Evolutionary conservation across 2,797 vertebrate species (phyloP), one percentile per base, ranked within the genome.

Genomic region (Anisognathus igniventris): DNA sequence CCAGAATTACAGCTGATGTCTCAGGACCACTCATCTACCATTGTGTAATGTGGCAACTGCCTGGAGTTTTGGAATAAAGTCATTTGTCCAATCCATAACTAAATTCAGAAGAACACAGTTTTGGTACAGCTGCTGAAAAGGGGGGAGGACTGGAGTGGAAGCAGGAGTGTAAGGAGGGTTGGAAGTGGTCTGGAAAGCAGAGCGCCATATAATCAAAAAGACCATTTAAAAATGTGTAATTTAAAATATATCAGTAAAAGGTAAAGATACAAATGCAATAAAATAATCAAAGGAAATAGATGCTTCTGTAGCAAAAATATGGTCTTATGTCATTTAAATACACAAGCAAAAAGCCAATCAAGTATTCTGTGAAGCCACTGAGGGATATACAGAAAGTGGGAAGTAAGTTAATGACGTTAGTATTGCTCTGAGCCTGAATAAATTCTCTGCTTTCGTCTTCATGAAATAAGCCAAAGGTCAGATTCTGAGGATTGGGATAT

Each of bases 361-460:
- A 94, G 48, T 68, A 88, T 88, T 92, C 92, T 78, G 40, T 81
- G 53, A 88, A 93, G 72, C 84, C 95, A 92, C 94, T 61, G 60
- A 95, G 93, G 93, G 94, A 96, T 96, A 95, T 67, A 90, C 50
- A 88, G 77, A 95, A 95, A 94, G 93, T 96, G 82, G 90, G 90
- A 96, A 97, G 90, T 87, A 94, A 93, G 79, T 96, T 97, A 96
- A 95, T 96, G 95, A 95, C 86, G 47, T 93, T 92, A 72, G 60
- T 87, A 95, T 97, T 91, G 96, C 96, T 93, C 87, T 95, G 88
- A 96, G 96, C 96, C 84, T 97, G 96, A 96, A 97, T 97, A 97
- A 96, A 97, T 97, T 96, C 87, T 93, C 95, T 95, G 74, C 94
- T 93, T 96, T 96, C 91, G 85, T 94, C 94, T 93, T 96, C 92